A percentile compares a stretch with the other conserved stretches of the same genome.
phyloP scores from a whole-genome alignment of 30 jellyfish, hydroid and myxozoan genomes.

The Chironex yamaguchii region DNA sequence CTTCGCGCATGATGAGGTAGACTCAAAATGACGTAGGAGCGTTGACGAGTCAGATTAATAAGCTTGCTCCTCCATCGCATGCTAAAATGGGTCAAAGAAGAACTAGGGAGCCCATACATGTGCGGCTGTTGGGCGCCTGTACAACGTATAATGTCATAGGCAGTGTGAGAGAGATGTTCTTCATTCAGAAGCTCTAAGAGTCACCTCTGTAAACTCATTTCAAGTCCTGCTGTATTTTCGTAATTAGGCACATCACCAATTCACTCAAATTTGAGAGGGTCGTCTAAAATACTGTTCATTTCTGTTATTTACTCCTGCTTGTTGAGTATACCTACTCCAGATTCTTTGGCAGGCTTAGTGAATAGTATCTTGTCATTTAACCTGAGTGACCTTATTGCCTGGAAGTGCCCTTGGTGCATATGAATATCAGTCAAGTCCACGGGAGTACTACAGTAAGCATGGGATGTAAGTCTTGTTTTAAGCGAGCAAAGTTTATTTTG shows the following conservation, averaged over 20 bases:
- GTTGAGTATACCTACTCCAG: constrained; percentile 1
- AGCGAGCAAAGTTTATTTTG: too few relatives aligned
- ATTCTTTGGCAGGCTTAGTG: constrained; percentile 15
- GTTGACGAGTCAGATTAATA: too few relatives aligned
- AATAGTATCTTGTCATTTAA: not conserved
- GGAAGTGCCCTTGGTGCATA: too few relatives aligned
- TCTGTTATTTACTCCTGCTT: not conserved
- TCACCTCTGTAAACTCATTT: not conserved
- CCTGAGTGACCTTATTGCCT: not conserved
- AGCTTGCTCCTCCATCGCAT: too few relatives aligned
- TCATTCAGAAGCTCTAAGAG: not conserved
- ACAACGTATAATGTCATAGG: not conserved
- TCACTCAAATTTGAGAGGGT: not conserved
- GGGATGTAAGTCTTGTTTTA: too few relatives aligned
- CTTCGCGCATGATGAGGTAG: too few relatives aligned
- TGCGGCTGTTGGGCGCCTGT: constrained; percentile 12
- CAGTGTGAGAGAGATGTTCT: not conserved
- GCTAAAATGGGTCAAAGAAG: constrained; percentile 13
- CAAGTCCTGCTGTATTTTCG: not conserved
- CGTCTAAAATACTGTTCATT: too few relatives aligned
- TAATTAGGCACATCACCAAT: not conserved
- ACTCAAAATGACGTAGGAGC: too few relatives aligned
- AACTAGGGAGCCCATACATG: constrained; percentile 11
- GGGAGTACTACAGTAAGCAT: too few relatives aligned
- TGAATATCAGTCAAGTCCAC: too few relatives aligned